Conservation (phyloP, 2,888 invertebrate genomes). For the Drosophila ustulata region DNA sequence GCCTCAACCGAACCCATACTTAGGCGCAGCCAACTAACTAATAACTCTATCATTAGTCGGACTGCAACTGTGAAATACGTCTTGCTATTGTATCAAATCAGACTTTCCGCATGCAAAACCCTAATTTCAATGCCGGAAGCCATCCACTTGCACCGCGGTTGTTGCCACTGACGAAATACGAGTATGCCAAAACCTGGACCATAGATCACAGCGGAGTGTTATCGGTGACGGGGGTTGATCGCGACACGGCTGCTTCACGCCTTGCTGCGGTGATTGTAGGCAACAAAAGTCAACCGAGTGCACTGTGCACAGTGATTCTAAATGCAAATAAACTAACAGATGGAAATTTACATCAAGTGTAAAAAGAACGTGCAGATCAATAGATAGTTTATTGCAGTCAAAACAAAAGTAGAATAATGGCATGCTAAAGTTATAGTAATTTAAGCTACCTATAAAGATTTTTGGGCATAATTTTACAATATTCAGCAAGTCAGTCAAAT, state of each 20-base stretch:
- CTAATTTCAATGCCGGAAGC: conserved; percentile 77
- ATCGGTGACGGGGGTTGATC: conserved; percentile 15
- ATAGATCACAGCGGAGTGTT: conserved; percentile 18
- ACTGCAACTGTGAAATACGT: conserved; percentile 29
- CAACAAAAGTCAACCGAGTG: conserved; percentile 35
- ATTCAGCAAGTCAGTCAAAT: too few species aligned
- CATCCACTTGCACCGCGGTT: conserved; percentile 70
- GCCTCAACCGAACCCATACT: conserved; percentile 33
- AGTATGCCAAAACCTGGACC: conserved; percentile 34
- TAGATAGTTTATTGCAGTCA: too few species aligned
- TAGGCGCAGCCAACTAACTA: conserved; percentile 55
- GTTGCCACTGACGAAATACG: conserved; percentile 51
- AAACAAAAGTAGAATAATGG: too few species aligned
- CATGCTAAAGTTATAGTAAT: too few species aligned
- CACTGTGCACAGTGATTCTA: conserved; percentile 41
- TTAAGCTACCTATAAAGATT: too few species aligned
- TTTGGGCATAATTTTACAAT: too few species aligned
- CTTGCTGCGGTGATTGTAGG: conserved; percentile 63
- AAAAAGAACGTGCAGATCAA: too few species aligned
- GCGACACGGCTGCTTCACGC: conserved; percentile 69
- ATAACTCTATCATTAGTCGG: conserved; percentile 65
- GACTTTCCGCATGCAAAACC: conserved; percentile 66
- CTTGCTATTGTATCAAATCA: conserved; percentile 47
- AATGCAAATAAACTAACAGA: too few species aligned
- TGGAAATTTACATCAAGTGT: too few species aligned